Evolutionary conservation across 2,888 invertebrate genomes (phyloP), one percentile per base, ranked within the genome.

Genomic region (Cephonodes hylas): DNA sequence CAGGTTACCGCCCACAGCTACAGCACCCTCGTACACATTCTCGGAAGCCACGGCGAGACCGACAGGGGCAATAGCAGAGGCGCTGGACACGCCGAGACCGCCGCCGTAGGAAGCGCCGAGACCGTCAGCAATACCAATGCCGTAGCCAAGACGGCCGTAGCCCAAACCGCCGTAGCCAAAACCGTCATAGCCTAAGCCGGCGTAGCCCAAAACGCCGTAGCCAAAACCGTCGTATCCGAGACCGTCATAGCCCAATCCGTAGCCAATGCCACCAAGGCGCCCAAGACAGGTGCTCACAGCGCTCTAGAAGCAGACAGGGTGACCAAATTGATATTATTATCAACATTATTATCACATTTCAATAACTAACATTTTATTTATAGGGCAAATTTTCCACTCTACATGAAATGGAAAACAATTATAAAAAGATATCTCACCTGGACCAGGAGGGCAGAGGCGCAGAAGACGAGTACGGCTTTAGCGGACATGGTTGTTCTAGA

Each of bases 1-100:
- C 46, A 72, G 45, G 22, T 71, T 66, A 25, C 71, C 70, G 15
- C 22, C 63, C 0, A 67, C 66, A 1, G 62, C 44, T 8, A 72
- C 34, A 8, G 45, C 10, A 18, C 70, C 67, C 34, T 71, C 67
- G 22, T 62, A 69, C 0, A 53, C 38, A 48, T 71, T 71, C 45
- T 72, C 69, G 15, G 69, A 72, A 0, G 42, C 58, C 5, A 71
- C 58, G 0, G 60, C 22, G 1, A 69, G 18, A 18, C 64, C 64
- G 6, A 27, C 56, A 8, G 67, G 68, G 13, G 66, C 48, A 3
- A 70, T 34, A 22, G 59, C 20, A 15, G 71, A 68, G 3, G 53
- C 44, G 18, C 67, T 71, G 38, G 58, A 23, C 6, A 69, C 64
- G 6, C 64, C 61, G 1, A 71, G 53, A 5, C 48, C 60, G 4